Conservation (phyloP, 2,888 invertebrate genomes). For the Acholoe squamosa region DNA sequence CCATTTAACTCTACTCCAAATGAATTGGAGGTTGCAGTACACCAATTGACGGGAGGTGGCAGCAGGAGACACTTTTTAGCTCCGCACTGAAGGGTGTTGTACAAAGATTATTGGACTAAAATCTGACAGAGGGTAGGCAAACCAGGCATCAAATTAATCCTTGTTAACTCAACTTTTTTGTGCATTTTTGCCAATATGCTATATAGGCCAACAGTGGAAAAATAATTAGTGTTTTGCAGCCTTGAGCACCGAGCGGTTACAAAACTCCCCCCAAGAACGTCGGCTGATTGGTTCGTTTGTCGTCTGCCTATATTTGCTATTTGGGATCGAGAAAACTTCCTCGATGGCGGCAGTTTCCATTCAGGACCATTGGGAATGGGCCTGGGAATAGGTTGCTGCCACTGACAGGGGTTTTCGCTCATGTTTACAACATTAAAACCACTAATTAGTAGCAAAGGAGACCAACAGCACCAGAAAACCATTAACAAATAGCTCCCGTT, state of each 20-base stretch:
- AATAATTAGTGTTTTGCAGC: too few relatives aligned
- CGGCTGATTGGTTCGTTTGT: background rate
- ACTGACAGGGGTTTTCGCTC: background rate
- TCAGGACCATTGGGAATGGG: background rate
- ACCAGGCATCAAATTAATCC: too few relatives aligned
- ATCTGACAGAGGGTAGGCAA: too few relatives aligned
- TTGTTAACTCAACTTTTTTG: too few relatives aligned
- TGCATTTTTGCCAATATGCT: too few relatives aligned
- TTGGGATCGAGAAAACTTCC: background rate
- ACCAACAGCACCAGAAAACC: background rate
- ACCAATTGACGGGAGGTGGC: too few relatives aligned
- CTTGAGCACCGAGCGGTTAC: background rate
- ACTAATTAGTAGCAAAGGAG: background rate
- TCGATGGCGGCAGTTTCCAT: background rate
- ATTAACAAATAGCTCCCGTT: slow-evolving; percentile 20
- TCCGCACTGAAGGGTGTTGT: too few relatives aligned
- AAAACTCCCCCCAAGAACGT: background rate
- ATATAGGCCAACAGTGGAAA: too few relatives aligned
- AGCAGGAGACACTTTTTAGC: too few relatives aligned
- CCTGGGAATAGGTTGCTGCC: background rate
- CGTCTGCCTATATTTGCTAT: slow-evolving; percentile 16
- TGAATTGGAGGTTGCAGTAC: too few relatives aligned
- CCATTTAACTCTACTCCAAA: background rate
- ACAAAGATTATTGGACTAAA: too few relatives aligned
- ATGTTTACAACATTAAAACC: slow-evolving; percentile 22